Conservation (phyloP, 2,797 vertebrate species). For the Trematomus bernacchii region DNA sequence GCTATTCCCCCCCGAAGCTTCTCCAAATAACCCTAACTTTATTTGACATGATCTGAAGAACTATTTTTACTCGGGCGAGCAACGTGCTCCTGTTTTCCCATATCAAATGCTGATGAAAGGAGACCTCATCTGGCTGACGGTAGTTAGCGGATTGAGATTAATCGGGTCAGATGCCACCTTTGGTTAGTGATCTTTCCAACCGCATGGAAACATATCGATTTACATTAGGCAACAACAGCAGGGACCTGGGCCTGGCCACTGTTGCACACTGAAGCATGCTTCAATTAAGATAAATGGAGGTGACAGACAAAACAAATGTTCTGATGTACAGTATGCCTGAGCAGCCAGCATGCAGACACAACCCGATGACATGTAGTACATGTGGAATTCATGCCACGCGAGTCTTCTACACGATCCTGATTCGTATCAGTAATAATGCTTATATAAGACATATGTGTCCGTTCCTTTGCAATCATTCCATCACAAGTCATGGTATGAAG, state of each 20-base stretch:
- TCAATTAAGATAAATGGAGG: slow-evolving; percentile 75
- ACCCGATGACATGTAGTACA: slow-evolving; percentile 25
- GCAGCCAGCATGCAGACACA: slow-evolving; percentile 18
- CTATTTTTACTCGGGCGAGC: slow-evolving; percentile 67
- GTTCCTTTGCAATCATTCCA: slow-evolving; percentile 12
- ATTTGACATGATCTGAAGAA: slow-evolving; percentile 66
- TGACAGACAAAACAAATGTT: slow-evolving; percentile 69
- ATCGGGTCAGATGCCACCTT: slow-evolving; percentile 81
- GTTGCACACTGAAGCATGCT: slow-evolving; percentile 63
- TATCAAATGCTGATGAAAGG: slow-evolving; percentile 76
- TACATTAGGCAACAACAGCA: slow-evolving; percentile 74
- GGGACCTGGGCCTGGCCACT: slow-evolving; percentile 19
- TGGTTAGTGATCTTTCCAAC: slow-evolving; percentile 79
- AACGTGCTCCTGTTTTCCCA: slow-evolving; percentile 52
- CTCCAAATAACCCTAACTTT: slow-evolving; percentile 60
- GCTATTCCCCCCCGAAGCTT: slow-evolving; percentile 30
- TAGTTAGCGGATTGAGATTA: slow-evolving; percentile 74
- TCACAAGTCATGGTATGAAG: background rate
- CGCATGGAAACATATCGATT: slow-evolving; percentile 81
- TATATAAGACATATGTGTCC: background rate
- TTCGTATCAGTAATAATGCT: slow-evolving; percentile 5
- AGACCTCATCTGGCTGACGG: slow-evolving; percentile 75
- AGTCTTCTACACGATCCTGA: background rate
- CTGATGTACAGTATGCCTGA: slow-evolving; percentile 20
- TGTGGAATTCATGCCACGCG: slow-evolving; percentile 12